Percentiles rank a stretch among this genome's conserved stretches.
phyloP scores from a whole-genome alignment of 2,888 invertebrate species.

The Lycia hirtaria region DNA sequence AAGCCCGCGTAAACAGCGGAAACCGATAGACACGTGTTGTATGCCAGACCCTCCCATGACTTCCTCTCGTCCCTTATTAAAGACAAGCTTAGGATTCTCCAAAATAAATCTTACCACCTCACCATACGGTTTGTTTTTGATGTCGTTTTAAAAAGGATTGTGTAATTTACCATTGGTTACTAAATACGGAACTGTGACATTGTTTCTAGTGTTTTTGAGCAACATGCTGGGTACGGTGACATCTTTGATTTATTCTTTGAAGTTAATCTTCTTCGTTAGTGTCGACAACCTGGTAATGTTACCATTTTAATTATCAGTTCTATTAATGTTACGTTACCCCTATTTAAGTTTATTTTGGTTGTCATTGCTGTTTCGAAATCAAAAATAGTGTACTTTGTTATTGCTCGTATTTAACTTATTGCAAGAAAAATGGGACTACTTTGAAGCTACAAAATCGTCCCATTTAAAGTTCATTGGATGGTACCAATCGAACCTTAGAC shows the following conservation, averaged over 20 bases:
- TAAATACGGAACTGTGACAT: slow-evolving; percentile 37
- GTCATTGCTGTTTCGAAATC: neutral
- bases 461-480: too few relatives aligned
- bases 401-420: too few relatives aligned
- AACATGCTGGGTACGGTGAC: slow-evolving; percentile 39
- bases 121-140: slow-evolving; percentile 25
- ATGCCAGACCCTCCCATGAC: slow-evolving; percentile 55
- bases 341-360: neutral
- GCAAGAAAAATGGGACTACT: too few relatives aligned
- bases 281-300: slow-evolving; percentile 26
- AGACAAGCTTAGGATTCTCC: slow-evolving; percentile 35
- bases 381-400: too few relatives aligned
- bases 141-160: neutral
- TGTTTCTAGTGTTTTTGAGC: slow-evolving; percentile 41
- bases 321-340: slow-evolving; percentile 1
- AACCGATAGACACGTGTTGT: slow-evolving; percentile 65
- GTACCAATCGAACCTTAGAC: too few relatives aligned
- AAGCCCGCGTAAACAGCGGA: slow-evolving; percentile 59
- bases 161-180: slow-evolving; percentile 29
- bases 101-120: slow-evolving; percentile 24
- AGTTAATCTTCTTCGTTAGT: slow-evolving; percentile 38
- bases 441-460: too few relatives aligned
- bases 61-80: slow-evolving; percentile 60
- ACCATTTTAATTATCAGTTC: slow-evolving; percentile 23
- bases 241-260: slow-evolving; percentile 47